Conservation (phyloP, 1,140 invertebrate genomes). For the Drosophila tani region DNA sequence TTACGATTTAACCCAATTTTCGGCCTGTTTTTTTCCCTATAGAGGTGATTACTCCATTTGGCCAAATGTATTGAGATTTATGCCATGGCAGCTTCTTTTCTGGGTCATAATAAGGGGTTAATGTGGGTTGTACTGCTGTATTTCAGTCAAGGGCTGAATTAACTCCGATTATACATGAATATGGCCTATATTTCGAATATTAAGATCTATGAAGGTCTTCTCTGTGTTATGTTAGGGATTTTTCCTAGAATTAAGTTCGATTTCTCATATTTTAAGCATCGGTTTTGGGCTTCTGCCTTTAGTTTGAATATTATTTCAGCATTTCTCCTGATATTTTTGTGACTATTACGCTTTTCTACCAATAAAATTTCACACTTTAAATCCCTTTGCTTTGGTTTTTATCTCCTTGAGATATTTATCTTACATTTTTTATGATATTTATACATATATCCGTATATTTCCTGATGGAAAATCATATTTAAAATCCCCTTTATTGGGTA, state of each 20-base stretch:
- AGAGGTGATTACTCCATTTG: constrained; percentile 8
- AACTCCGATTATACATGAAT: not conserved
- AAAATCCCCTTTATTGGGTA: too few species aligned
- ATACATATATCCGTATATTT: too few species aligned
- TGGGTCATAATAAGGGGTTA: not conserved
- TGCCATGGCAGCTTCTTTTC: not conserved
- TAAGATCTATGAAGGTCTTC: not conserved
- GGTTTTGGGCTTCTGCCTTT: not conserved
- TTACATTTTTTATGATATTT: too few species aligned
- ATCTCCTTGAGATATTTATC: too few species aligned
- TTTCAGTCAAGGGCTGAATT: too few species aligned
- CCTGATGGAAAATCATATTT: too few species aligned
- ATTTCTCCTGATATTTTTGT: too few species aligned
- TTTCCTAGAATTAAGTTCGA: not conserved
- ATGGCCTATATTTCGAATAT: not conserved
- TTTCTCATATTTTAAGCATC: too few species aligned
- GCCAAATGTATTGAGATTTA: constrained; percentile 13
- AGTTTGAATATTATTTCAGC: not conserved
- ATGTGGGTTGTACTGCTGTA: not conserved
- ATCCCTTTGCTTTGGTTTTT: not conserved
- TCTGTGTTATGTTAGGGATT: not conserved
- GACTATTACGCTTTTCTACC: not conserved
- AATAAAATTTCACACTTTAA: not conserved
- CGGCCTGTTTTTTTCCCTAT: not conserved
- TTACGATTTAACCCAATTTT: constrained; percentile 20